phyloP scores from a whole-genome alignment of 2,888 invertebrate species.

The Lasioglossum malachurum region DNA sequence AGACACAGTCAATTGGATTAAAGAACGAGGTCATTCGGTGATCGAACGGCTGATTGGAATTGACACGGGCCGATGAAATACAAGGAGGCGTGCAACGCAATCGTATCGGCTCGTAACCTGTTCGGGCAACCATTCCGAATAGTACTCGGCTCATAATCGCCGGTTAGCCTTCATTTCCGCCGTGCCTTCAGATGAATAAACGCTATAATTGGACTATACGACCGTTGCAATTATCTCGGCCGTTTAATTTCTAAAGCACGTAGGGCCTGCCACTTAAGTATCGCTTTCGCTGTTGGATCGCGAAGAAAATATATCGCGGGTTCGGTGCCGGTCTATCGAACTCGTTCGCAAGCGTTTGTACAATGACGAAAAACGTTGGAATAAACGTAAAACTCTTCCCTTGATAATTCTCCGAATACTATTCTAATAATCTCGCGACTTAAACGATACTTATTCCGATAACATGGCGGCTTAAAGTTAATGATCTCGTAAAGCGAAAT shows the following conservation, averaged over 20 bases:
- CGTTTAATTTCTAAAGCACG: conserved; percentile 25
- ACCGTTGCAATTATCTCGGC: conserved; percentile 32
- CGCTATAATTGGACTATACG: conserved; percentile 44
- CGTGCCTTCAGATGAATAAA: conserved; percentile 20
- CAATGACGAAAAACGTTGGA: background rate
- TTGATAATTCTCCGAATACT: background rate
- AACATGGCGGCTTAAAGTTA: background rate
- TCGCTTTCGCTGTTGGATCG: background rate
- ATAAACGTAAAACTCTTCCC: background rate
- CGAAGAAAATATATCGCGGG: background rate
- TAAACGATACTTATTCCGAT: background rate
- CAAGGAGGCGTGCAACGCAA: conserved; percentile 38
- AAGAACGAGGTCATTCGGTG: conserved; percentile 73
- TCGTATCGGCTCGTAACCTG: conserved; percentile 42
- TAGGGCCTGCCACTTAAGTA: conserved; percentile 23
- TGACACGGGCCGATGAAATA: conserved; percentile 34
- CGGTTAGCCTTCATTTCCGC: conserved; percentile 33
- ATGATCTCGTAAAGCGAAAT: background rate
- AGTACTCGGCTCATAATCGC: conserved; percentile 36
- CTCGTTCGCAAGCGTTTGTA: background rate
- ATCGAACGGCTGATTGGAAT: conserved; percentile 37
- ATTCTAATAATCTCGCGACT: background rate
- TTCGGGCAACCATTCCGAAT: conserved; percentile 68
- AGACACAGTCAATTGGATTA: conserved; percentile 40
- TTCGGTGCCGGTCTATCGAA: background rate